These are phyloP conservation scores for Cyclophora albipunctata DNA, from an alignment of 2,888 invertebrate genomes.

Conservation along the genomic window DNA sequence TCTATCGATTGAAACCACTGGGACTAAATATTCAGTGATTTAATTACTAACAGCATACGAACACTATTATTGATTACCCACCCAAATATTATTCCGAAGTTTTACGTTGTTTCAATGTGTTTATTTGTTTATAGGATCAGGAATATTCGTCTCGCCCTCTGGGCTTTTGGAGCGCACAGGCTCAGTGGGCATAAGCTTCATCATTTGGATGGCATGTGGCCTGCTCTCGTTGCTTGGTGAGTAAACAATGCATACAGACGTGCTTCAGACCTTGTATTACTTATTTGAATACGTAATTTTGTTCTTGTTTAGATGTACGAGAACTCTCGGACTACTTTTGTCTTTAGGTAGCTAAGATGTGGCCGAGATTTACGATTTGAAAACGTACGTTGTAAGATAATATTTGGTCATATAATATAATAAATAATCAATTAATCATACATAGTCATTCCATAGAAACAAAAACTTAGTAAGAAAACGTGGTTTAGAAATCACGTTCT, in stretches of 20 bases:
- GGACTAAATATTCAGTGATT: too few species aligned
- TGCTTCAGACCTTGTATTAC: not conserved
- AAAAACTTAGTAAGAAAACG: too few species aligned
- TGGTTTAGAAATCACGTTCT: too few species aligned
- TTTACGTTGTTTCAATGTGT: not conserved
- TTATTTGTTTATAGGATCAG: conserved; percentile 83
- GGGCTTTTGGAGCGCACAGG: conserved; percentile 93
- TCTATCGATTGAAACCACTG: too few species aligned
- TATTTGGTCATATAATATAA: not conserved
- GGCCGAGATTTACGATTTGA: too few species aligned
- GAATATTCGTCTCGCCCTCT: conserved; percentile 98
- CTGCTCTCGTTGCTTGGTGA: conserved; percentile 91
- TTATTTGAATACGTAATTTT: not conserved
- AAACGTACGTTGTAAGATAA: too few species aligned
- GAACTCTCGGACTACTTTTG: not conserved
- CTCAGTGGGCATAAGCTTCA: conserved; percentile 95
- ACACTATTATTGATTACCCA: too few species aligned
- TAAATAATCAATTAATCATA: too few species aligned
- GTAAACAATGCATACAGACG: conserved; percentile 27
- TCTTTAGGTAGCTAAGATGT: too few species aligned
- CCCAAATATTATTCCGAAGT: too few species aligned
- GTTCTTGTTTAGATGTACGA: not conserved
- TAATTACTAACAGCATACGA: too few species aligned
- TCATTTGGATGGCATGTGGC: conserved; percentile 96
- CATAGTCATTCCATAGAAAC: too few species aligned